A percentile compares a stretch with the other conserved stretches of the same genome.
phyloP scores from a whole-genome alignment of 2,888 invertebrate species.

The Blera fallax region DNA sequence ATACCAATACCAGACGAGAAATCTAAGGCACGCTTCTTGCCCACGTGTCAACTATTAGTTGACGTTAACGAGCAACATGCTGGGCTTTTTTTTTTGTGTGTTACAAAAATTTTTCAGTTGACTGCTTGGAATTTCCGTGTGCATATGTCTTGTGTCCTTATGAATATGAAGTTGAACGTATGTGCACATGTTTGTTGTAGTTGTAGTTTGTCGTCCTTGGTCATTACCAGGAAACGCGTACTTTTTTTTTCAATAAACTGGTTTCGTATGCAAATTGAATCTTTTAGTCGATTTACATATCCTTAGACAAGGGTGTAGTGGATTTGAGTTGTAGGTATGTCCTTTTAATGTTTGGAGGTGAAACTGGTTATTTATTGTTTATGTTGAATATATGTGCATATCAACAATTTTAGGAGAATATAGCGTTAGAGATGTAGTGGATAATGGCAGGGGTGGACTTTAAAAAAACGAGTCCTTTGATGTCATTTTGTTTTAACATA shows the following conservation, averaged over 20 bases:
- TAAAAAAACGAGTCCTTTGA: background rate
- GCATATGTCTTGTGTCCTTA: slow-evolving; percentile 24
- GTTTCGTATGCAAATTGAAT: slow-evolving; percentile 66
- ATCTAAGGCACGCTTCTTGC: slow-evolving; percentile 63
- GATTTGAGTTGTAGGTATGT: background rate
- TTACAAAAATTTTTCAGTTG: slow-evolving; percentile 38
- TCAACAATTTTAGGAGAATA: slow-evolving; percentile 5
- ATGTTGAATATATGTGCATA: background rate
- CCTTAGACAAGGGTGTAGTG: background rate
- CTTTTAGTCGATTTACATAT: slow-evolving; percentile 28
- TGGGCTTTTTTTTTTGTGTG: slow-evolving; percentile 37
- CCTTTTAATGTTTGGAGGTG: slow-evolving; percentile 18
- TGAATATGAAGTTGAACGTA: slow-evolving; percentile 20
- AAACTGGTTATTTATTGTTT: slow-evolving; percentile 47
- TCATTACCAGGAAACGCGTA: slow-evolving; percentile 28
- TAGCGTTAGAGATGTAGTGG: background rate
- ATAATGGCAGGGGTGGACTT: slow-evolving; percentile 9
- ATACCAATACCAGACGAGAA: background rate
- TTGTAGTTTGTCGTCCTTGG: slow-evolving; percentile 23
- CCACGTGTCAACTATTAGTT: slow-evolving; percentile 69
- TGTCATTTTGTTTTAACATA: background rate
- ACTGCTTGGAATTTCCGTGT: slow-evolving; percentile 34
- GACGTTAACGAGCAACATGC: slow-evolving; percentile 66
- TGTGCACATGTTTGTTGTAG: background rate
- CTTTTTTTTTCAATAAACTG: slow-evolving; percentile 26